phyloP scores from a whole-genome alignment of 2,888 invertebrate genomes.

The Plagodis dolabraria region DNA sequence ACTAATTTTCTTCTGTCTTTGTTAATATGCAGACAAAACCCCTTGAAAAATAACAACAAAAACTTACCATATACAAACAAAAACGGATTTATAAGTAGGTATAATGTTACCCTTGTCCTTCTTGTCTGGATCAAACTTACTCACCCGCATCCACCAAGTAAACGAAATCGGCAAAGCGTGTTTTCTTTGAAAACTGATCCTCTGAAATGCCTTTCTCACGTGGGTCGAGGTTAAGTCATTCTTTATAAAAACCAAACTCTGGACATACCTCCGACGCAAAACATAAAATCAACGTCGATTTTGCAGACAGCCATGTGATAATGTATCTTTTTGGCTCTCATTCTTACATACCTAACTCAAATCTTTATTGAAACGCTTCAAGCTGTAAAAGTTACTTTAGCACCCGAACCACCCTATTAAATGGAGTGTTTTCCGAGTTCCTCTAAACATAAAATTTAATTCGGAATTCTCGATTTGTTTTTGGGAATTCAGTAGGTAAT shows the following conservation, averaged over 20 bases:
- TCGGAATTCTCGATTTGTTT: slow-evolving; percentile 54
- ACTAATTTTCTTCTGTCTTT: no score
- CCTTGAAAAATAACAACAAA: not conserved
- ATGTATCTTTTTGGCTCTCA: slow-evolving; percentile 14
- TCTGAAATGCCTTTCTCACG: slow-evolving; percentile 49
- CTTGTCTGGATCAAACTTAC: slow-evolving; percentile 46
- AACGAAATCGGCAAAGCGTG: slow-evolving; percentile 56
- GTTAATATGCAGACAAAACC: no score
- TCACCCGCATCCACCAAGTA: slow-evolving; percentile 45
- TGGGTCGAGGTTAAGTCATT: slow-evolving; percentile 47
- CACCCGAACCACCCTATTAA: slow-evolving; percentile 42
- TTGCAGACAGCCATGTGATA: slow-evolving; percentile 27
- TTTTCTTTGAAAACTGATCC: slow-evolving; percentile 70
- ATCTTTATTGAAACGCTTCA: slow-evolving; percentile 32
- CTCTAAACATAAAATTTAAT: slow-evolving; percentile 53
- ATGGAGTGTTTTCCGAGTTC: slow-evolving; percentile 47
- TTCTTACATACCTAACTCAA: slow-evolving; percentile 21
- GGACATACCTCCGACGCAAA: slow-evolving; percentile 30
- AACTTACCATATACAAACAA: slow-evolving; percentile 41
- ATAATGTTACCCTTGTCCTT: slow-evolving; percentile 50
- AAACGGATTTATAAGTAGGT: slow-evolving; percentile 29
- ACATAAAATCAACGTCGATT: slow-evolving; percentile 30
- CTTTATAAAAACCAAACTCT: slow-evolving; percentile 46
- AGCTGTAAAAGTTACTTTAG: slow-evolving; percentile 39
- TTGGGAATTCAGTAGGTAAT: slow-evolving; percentile 60